Evolutionary conservation across 2,797 vertebrate genomes (phyloP), one percentile per base, ranked within the genome.

Genomic region (Pseudochirops corinnae): DNA sequence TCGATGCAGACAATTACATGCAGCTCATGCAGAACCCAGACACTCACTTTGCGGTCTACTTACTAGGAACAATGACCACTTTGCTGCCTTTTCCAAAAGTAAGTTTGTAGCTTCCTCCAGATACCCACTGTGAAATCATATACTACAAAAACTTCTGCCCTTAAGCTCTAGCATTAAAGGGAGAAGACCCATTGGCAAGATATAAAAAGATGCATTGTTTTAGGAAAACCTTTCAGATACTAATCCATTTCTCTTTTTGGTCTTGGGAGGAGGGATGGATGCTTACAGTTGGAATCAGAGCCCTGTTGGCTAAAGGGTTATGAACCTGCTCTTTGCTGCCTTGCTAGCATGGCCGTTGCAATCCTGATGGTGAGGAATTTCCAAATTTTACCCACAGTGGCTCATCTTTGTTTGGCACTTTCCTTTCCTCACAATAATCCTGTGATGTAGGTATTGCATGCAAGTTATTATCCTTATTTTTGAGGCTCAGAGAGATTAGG

Each of bases 11-110:
- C 21, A 29, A 50, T 50, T 87, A 87, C 39, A 87, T 87, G 74
- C 39, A 50, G 39, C 74, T 87, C 1, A 21, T 5, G 39, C 91
- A 67, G 62, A 62, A 60, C 90, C 31, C 50, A 52, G 4, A 0
- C 0, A 7, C 31, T 74, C 56, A 50, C 93, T 93, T 56, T 58
- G 92, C n/a, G 55, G n/a, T 55, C 94, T 93, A 52, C 96, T 93
- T 87, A 0, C 28, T 4, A 90, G 56, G 53, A 91, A 91, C 39
- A 58, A 50, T 2, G 39, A 24, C 90, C 82, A 90, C 90, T 91
- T 57, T 53, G 94, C 94, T 90, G 90, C 92, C 94, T 95, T 97
- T 90, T 29, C 95, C 92, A 93, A 93, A 96, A 0, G 4, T 92
- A 91, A 62, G 55, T 29, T 3, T 67, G 52, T 95, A 60, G 92